These are phyloP conservation scores for Garra rufa DNA, from an alignment of 2,113 vertebrate species.

Conservation along the genomic window DNA sequence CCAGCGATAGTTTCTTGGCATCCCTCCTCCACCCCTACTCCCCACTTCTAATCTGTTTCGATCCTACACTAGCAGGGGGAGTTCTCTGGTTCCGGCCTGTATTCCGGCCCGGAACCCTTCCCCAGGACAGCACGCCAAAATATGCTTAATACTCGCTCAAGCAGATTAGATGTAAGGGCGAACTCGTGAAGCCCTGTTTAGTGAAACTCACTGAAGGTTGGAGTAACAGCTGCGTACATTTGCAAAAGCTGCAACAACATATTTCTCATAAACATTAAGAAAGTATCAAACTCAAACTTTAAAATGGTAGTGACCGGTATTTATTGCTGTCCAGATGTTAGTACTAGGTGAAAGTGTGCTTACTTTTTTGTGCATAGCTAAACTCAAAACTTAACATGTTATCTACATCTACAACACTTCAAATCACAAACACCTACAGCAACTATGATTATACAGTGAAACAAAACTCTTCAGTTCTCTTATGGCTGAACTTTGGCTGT, in stretches of 20 bases:
- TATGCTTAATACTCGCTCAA: no score
- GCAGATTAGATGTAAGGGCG: no score
- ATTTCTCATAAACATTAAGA: neutral
- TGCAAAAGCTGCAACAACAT: no score
- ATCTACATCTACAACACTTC: constrained; percentile 36
- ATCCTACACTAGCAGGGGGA: no score
- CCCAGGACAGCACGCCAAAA: no score
- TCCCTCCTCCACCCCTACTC: no score
- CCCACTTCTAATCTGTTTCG: no score
- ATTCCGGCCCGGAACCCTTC: no score
- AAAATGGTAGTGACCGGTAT: neutral
- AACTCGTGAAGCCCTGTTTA: no score
- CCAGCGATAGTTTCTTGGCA: no score
- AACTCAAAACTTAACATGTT: neutral
- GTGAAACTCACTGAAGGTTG: no score
- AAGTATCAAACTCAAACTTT: neutral
- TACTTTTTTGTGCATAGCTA: neutral
- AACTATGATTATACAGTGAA: neutral
- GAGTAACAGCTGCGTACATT: neutral
- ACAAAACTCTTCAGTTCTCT: neutral
- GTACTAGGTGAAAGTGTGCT: neutral
- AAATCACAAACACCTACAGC: constrained; percentile 37
- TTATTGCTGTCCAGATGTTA: neutral
- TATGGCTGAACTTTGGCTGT: neutral
- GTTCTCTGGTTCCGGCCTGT: no score